phyloP scores from a whole-genome alignment of 2,113 vertebrate species.

The Jacana jacana region DNA sequence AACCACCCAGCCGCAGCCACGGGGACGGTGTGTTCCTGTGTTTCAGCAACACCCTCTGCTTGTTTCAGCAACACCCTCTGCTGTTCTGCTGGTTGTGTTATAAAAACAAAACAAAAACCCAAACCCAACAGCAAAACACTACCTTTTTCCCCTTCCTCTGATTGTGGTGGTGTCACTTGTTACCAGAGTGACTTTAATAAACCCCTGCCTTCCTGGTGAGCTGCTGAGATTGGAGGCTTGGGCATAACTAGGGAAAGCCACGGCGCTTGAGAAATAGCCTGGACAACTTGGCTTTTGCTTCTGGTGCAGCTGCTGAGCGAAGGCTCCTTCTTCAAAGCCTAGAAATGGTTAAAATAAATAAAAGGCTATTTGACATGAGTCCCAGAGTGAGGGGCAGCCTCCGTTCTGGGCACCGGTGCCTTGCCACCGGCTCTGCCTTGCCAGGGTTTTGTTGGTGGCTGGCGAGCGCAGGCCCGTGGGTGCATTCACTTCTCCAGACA shows the following conservation, averaged over 20 bases:
- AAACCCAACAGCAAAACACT: background rate
- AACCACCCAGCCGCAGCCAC: accelerated
- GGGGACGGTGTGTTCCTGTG: background rate
- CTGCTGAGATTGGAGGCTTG: background rate
- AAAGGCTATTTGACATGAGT: background rate
- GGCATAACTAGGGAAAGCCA: background rate
- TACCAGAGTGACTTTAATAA: background rate
- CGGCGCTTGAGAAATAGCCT: background rate
- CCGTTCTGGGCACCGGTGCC: background rate
- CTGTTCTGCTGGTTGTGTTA: background rate
- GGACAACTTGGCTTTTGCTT: background rate
- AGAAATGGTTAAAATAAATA: background rate
- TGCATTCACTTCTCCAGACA: background rate
- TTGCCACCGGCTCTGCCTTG: background rate
- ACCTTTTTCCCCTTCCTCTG: background rate
- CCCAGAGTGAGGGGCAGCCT: background rate
- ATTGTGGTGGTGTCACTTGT: background rate
- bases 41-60: background rate
- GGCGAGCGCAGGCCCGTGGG: background rate
- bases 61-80: background rate
- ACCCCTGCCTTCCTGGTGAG: background rate
- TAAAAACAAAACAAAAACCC: background rate
- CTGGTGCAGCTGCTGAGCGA: background rate
- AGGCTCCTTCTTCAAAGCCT: background rate
- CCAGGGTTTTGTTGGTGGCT: background rate